Percentiles rank a stretch among this genome's conserved stretches.
phyloP scores from a whole-genome alignment of 2,888 invertebrate species.

The Sipha maydis region DNA sequence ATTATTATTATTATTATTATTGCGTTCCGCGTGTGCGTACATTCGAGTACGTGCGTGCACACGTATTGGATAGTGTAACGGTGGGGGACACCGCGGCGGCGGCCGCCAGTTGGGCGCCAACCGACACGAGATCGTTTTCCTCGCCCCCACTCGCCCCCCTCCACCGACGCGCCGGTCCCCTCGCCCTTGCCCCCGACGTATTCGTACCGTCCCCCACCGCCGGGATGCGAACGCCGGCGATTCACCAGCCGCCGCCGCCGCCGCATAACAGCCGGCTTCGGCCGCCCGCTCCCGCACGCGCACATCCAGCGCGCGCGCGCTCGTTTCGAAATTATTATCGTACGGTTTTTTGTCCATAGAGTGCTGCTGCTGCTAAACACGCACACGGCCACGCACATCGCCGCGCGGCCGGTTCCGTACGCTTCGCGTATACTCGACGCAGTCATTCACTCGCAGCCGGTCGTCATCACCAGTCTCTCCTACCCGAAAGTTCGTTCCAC shows the following conservation, averaged over 20 bases:
- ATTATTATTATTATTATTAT: conserved; percentile 32
- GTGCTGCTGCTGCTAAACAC: not conserved
- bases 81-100: not conserved
- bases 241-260: conserved; percentile 25
- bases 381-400: conserved; percentile 2
- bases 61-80: not conserved
- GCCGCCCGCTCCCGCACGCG: conserved; percentile 28
- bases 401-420: not conserved
- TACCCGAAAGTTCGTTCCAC: not conserved
- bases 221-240: conserved; percentile 19
- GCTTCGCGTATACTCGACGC: not conserved
- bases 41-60: not conserved
- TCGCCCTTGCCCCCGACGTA: not conserved
- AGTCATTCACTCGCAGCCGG: conserved; percentile 33
- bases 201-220: not conserved
- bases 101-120: conserved; percentile 56
- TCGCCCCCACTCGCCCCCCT: not conserved
- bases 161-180: not conserved
- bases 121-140: conserved; percentile 48
- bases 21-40: conserved; percentile 9
- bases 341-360: conserved; percentile 51
- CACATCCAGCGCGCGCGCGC: not conserved
- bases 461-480: not conserved
- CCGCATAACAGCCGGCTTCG: conserved; percentile 41
- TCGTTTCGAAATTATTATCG: conserved; percentile 48